Conservation (phyloP, 1,140 invertebrate species). For the Chironomus tepperi region DNA sequence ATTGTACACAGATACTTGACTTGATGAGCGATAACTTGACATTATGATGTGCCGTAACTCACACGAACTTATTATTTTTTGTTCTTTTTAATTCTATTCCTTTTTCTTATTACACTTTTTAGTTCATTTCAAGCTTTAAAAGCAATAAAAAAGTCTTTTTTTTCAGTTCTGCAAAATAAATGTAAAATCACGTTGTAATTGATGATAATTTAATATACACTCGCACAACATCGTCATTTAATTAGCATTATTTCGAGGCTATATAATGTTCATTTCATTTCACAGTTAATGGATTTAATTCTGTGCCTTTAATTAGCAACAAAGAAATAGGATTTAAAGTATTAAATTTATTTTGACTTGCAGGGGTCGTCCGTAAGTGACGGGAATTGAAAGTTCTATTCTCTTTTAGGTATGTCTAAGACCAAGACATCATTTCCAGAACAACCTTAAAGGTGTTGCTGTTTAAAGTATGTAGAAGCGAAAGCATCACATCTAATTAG, state of each 20-base stretch:
- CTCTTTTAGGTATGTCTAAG: no score
- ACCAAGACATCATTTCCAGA: no score
- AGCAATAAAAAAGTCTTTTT: no score
- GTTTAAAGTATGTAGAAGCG: no score
- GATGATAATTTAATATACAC: neutral
- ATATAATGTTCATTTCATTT: neutral
- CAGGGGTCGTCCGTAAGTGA: no score
- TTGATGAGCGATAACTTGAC: neutral
- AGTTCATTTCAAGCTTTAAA: neutral
- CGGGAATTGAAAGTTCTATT: no score
- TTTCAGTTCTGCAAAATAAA: neutral
- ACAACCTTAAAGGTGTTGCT: no score
- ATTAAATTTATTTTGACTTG: no score
- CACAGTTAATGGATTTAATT: neutral
- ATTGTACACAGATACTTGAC: constrained; percentile 46
- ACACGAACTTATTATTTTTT: no score
- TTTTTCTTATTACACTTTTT: neutral
- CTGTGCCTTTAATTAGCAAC: neutral
- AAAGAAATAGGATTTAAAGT: neutral
- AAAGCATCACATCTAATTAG: no score
- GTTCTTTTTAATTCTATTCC: neutral
- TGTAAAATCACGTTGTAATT: neutral
- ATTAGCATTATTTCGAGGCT: neutral
- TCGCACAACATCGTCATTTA: constrained; percentile 12
- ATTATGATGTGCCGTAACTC: neutral